These are phyloP conservation scores for Loris lydekkerianus DNA, from an alignment of 2,797 vertebrate species.

Conservation along the genomic window DNA sequence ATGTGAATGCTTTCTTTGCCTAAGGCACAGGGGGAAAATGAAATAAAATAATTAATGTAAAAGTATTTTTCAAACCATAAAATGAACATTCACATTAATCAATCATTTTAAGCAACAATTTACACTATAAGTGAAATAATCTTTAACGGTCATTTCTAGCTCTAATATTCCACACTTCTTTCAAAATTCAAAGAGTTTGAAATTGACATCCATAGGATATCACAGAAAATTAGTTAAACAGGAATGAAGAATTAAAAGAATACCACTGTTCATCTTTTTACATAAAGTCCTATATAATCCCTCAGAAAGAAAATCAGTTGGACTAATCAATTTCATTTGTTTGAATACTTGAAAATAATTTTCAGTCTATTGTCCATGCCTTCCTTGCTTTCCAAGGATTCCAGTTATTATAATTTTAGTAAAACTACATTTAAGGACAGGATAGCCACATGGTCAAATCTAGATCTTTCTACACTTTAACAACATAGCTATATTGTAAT, in stretches of 20 bases:
- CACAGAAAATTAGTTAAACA: not conserved
- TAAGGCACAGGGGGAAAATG: slow-evolving; percentile 17
- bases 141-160: slow-evolving; percentile 53
- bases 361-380: slow-evolving; percentile 31
- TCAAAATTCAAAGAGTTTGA: not conserved
- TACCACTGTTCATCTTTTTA: not conserved
- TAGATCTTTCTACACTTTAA: slow-evolving; percentile 19
- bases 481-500: not conserved
- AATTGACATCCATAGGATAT: not conserved
- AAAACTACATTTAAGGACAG: not conserved
- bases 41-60: slow-evolving; percentile 37
- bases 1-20: not conserved
- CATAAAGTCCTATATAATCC: slow-evolving; percentile 2
- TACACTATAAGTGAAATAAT: not conserved
- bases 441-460: not conserved
- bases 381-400: slow-evolving; percentile 3
- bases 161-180: slow-evolving; percentile 1
- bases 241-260: not conserved
- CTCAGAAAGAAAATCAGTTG: slow-evolving; percentile 40
- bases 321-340: slow-evolving; percentile 45
- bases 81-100: not conserved
- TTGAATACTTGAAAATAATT: slow-evolving; percentile 57
- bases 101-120: slow-evolving; percentile 15
- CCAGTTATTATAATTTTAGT: slow-evolving; percentile 29
- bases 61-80: slow-evolving; percentile 49